These are phyloP conservation scores for Choloepus hoffmanni DNA, from an alignment of 2,113 vertebrate genomes.

Conservation along the genomic window DNA sequence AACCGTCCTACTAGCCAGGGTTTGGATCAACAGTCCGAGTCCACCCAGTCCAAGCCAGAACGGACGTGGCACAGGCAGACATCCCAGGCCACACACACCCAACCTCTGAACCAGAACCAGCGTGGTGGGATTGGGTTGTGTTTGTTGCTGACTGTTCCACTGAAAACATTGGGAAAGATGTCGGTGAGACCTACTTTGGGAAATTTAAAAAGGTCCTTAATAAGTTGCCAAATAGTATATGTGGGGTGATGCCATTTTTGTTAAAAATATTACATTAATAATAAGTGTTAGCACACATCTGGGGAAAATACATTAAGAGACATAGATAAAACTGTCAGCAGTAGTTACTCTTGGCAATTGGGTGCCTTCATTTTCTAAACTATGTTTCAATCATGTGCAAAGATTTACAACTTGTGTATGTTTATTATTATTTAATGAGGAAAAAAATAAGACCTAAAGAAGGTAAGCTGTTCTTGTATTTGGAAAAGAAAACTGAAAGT, in stretches of 20 bases:
- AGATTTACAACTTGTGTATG: background rate
- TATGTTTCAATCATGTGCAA: background rate
- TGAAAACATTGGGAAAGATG: background rate
- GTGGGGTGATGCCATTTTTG: background rate
- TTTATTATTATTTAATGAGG: background rate
- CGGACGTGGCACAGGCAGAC: accelerated
- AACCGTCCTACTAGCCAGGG: accelerated
- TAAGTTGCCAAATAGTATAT: background rate
- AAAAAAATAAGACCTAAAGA: slow-evolving; percentile 36
- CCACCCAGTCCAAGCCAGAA: no score
- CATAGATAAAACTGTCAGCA: background rate
- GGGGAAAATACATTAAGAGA: background rate
- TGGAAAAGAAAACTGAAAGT: background rate
- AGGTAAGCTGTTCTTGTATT: background rate
- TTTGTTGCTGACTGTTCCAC: background rate
- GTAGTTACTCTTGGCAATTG: background rate
- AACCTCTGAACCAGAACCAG: background rate
- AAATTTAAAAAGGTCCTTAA: background rate
- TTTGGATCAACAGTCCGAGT: no score
- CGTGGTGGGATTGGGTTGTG: background rate
- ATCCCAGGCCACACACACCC: accelerated
- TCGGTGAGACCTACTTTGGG: no score
- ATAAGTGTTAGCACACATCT: background rate
- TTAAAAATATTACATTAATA: background rate
- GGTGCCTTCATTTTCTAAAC: background rate